phyloP scores from a whole-genome alignment of 2,888 invertebrate species.

The Girardia tigrina region DNA sequence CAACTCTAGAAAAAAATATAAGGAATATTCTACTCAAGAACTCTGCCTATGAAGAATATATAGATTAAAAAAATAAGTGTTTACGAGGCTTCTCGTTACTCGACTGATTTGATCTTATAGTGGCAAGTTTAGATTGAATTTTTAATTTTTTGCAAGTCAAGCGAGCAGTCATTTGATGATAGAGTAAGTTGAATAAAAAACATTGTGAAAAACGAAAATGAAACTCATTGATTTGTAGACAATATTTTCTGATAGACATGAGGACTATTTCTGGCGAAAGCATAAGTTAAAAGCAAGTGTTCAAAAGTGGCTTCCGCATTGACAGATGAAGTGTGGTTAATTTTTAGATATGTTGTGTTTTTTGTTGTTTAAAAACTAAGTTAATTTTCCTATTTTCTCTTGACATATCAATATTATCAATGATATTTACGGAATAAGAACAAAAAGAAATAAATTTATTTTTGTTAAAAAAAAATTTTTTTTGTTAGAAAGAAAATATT shows the following conservation, averaged over 20 bases:
- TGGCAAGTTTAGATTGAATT: constrained; percentile 23
- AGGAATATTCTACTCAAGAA: neutral
- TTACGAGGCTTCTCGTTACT: constrained; percentile 23
- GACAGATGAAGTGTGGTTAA: constrained; percentile 23
- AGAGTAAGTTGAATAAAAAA: constrained; percentile 1
- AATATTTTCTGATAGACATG: constrained; percentile 23
- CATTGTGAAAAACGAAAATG: constrained; percentile 11
- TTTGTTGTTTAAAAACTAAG: neutral
- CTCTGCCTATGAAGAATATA: constrained; percentile 15
- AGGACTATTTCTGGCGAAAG: constrained; percentile 23
- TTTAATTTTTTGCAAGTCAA: constrained; percentile 6
- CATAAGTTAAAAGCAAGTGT: constrained; percentile 16
- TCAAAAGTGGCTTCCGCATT: constrained; percentile 23
- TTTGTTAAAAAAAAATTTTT: too few species aligned
- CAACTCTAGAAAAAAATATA: constrained; percentile 11
- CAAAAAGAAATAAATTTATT: too few species aligned
- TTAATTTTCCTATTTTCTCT: constrained; percentile 14
- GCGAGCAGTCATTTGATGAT: constrained; percentile 13
- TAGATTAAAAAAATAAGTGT: constrained; percentile 8
- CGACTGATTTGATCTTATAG: constrained; percentile 13
- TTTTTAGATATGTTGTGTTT: constrained; percentile 11
- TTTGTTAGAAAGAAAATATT: too few species aligned
- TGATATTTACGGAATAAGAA: too few species aligned
- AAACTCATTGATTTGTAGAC: constrained; percentile 23
- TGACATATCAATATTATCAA: neutral